These are phyloP conservation scores for Avahi laniger DNA, from an alignment of 2,797 vertebrate genomes.

Conservation along the genomic window DNA sequence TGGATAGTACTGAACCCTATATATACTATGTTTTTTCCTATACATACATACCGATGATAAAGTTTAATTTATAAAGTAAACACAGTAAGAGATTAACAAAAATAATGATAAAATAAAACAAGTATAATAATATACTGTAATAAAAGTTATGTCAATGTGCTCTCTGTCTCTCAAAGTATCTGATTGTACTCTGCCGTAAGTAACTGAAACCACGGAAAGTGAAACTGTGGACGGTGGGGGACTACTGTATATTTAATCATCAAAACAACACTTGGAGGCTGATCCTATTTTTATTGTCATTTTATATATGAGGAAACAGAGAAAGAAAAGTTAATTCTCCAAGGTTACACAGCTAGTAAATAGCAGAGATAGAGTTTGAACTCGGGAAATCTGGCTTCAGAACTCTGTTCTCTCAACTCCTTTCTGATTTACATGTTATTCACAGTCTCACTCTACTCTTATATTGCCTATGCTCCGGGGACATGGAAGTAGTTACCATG, in stretches of 20 bases:
- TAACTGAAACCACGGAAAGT: not conserved
- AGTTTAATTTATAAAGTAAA: not conserved
- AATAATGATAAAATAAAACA: not conserved
- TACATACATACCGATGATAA: not conserved
- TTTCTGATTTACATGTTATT: not conserved
- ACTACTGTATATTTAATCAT: not conserved
- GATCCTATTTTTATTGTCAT: not conserved
- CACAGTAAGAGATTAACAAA: not conserved
- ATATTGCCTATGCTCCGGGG: fast-evolving
- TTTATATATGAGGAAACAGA: not conserved
- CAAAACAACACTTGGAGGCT: not conserved
- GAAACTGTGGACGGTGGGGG: not conserved
- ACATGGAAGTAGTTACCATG: too few relatives aligned
- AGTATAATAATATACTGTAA: not conserved
- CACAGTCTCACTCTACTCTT: not conserved
- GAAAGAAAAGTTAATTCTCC: not conserved
- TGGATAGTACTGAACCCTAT: not conserved
- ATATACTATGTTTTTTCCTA: not conserved
- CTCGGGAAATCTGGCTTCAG: not conserved
- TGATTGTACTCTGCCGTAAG: not conserved
- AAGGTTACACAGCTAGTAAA: not conserved
- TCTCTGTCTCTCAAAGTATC: not conserved
- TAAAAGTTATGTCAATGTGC: not conserved
- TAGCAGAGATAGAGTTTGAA: not conserved
- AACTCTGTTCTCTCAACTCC: not conserved